Conservation (phyloP, 2,888 invertebrate genomes). For the Pyralis farinalis region DNA sequence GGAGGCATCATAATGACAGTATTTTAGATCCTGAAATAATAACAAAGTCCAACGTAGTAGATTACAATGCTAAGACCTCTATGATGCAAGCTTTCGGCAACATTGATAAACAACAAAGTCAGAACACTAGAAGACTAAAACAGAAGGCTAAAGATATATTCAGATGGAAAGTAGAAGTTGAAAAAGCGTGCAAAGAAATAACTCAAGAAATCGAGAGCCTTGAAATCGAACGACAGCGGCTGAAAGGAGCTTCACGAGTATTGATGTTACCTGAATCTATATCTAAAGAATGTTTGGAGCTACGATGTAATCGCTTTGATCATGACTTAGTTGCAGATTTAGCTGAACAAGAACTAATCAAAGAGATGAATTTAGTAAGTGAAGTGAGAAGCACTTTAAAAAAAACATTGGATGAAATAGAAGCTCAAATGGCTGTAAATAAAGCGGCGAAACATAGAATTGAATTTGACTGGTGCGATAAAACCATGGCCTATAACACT, state of each 20-base stretch:
- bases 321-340: slow-evolving; percentile 88
- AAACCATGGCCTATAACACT: slow-evolving; percentile 88
- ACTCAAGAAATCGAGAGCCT: slow-evolving; percentile 85
- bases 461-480: slow-evolving; percentile 96
- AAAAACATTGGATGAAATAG: slow-evolving; percentile 83
- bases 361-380: slow-evolving; percentile 86
- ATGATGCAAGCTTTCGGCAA: slow-evolving; percentile 83
- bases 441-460: slow-evolving; percentile 90
- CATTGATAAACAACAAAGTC: slow-evolving; percentile 85
- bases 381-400: slow-evolving; percentile 84
- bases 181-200: slow-evolving; percentile 84
- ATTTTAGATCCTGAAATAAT: slow-evolving; percentile 72
- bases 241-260: slow-evolving; percentile 85
- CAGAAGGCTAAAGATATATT: slow-evolving; percentile 85
- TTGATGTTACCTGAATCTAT: slow-evolving; percentile 88
- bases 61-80: slow-evolving; percentile 83
- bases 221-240: slow-evolving; percentile 84
- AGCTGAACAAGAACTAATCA: slow-evolving; percentile 88
- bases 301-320: slow-evolving; percentile 85
- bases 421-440: slow-evolving; percentile 86
- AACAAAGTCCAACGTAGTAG: slow-evolving; percentile 78
- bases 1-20: slow-evolving; percentile 83
- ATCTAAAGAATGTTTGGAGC: slow-evolving; percentile 87
- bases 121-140: slow-evolving; percentile 84
- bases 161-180: slow-evolving; percentile 88